phyloP scores from a whole-genome alignment of 1,140 invertebrate species.

The Diabrotica virgifera region DNA sequence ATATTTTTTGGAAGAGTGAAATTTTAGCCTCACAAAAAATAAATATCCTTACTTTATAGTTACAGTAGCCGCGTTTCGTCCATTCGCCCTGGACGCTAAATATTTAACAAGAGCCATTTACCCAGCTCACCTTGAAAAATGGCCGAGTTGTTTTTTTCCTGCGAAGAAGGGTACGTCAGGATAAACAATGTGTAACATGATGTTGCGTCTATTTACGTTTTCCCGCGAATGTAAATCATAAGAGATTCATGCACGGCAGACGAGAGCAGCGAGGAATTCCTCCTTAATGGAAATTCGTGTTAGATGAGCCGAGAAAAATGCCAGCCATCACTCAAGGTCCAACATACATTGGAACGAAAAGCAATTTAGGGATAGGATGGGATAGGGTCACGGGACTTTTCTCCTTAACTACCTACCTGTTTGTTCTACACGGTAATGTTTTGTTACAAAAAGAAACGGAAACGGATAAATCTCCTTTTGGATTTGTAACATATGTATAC shows the following conservation, averaged over 20 bases:
- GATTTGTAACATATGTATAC: too few relatives aligned
- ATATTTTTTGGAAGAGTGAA: too few relatives aligned
- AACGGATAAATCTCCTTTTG: too few relatives aligned
- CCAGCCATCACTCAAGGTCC: slow-evolving; percentile 25
- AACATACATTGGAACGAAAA: neutral
- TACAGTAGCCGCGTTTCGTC: too few relatives aligned
- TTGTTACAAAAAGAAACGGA: too few relatives aligned
- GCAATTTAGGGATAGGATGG: neutral
- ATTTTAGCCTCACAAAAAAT: too few relatives aligned
- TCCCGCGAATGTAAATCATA: slow-evolving; percentile 22
- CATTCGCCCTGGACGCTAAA: too few relatives aligned
- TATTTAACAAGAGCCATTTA: too few relatives aligned
- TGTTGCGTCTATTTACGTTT: slow-evolving; percentile 1
- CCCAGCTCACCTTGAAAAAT: too few relatives aligned
- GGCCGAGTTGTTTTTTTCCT: too few relatives aligned
- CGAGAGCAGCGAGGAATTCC: slow-evolving; percentile 11
- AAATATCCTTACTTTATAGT: too few relatives aligned
- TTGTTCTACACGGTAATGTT: neutral
- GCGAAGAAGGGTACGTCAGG: neutral
- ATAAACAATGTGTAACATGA: neutral
- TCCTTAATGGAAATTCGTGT: slow-evolving; percentile 23
- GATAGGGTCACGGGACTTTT: slow-evolving; percentile 10
- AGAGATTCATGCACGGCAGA: slow-evolving; percentile 26
- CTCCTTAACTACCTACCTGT: neutral
- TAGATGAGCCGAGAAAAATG: slow-evolving; percentile 33